These are phyloP conservation scores for Caenorhabditis uteleia DNA, from an alignment of 2,888 invertebrate species.

Conservation along the genomic window DNA sequence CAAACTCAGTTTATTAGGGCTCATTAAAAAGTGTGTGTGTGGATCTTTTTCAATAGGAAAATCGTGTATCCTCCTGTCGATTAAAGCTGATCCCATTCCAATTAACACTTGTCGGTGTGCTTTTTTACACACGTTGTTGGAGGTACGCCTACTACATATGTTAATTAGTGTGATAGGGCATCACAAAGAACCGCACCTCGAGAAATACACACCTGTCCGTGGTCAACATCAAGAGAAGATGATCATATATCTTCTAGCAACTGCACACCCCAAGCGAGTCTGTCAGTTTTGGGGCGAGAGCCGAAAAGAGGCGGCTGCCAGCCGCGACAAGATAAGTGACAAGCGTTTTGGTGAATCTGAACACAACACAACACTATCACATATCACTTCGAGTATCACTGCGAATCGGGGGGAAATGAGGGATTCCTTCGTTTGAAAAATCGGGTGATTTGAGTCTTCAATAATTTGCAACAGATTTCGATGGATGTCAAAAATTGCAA, in stretches of 20 bases:
- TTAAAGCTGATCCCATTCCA: too few relatives aligned
- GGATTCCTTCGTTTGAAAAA: not conserved
- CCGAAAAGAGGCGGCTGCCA: slow-evolving; percentile 4
- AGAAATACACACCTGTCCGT: not conserved
- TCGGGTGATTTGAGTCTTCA: not conserved
- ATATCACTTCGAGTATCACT: too few relatives aligned
- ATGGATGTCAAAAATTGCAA: not conserved
- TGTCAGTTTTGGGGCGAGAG: not conserved
- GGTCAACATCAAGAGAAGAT: not conserved
- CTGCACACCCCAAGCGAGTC: not conserved
- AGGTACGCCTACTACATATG: slow-evolving; percentile 25
- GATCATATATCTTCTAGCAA: not conserved
- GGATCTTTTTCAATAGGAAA: too few relatives aligned
- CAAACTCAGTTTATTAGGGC: too few relatives aligned
- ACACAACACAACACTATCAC: not conserved
- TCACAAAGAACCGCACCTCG: too few relatives aligned
- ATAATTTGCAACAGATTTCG: not conserved
- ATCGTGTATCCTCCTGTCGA: too few relatives aligned
- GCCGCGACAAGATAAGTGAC: slow-evolving; percentile 29
- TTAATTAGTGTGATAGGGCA: slow-evolving; percentile 36
- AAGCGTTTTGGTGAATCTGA: not conserved
- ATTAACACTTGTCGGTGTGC: slow-evolving; percentile 18
- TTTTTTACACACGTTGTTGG: slow-evolving; percentile 28
- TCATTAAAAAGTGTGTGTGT: too few relatives aligned
- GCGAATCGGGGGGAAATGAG: not conserved